Base-by-base conservation (phyloP, 2,888 invertebrate species). In the Fissipunctia ypsillon region DNA sequence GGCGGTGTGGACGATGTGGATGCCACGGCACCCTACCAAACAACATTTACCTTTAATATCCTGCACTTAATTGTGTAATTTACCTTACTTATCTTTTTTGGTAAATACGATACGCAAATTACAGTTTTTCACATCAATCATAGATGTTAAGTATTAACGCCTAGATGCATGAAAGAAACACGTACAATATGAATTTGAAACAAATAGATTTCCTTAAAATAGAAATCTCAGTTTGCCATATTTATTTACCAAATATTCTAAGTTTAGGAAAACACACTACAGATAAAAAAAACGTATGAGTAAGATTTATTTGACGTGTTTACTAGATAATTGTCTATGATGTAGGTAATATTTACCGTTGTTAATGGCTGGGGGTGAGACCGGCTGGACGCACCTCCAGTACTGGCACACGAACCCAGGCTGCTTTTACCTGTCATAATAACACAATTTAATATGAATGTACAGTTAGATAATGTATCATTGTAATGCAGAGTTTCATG, bases 351-450 rank as follows among this genome's bases (percentile, higher is more conserved):
- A 74, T 73, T 88, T 90, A 96, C 96, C 96, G 96, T 95, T 91
- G 94, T 95, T 92, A 95, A 77, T 57, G 95, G 92, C 91, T 95
- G 96, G 91, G 95, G 95, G 94, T 96, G 95, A 81, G 96, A 94
- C 93, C 96, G 94, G 93, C 95, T 93, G 93, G 96, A 95, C 93
- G 95, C 95, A 92, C 95, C 96, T 88, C 96, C 96, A 91, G 95
- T 94, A 90, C 97, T 97, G 90, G 97, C 97, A 94, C 97, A 97
- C 95, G 97, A 97, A 97, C 97, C 97, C 97, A 97, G 97, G 96
- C 96, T 96, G 96, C 92, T 95, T 95, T 96, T 96, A 89, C 96
- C 96, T 96, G 89, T 61, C 79, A n/a, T 71, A 68, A 82, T 57
- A 72, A 77, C 10, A 77, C 54, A 69, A 50, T n/a, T n/a, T 19